Percentiles rank a stretch among this genome's conserved stretches.
Evolutionary conservation across 2,888 invertebrate species (phyloP).

Genomic region (Hirtodrosophila histrioides): DNA sequence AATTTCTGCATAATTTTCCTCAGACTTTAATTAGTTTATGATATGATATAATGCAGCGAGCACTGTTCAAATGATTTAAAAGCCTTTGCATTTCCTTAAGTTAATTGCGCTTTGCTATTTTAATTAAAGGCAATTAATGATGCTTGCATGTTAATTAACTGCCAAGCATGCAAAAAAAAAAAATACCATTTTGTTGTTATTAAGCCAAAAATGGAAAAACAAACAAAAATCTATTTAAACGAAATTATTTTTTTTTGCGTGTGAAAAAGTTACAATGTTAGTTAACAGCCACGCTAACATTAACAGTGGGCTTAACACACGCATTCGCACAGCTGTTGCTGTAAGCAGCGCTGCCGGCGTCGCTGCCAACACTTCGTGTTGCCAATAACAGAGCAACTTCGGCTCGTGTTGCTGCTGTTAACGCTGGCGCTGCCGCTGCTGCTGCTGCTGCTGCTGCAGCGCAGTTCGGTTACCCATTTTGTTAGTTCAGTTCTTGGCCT

Average conservation of each 20-base stretch:
- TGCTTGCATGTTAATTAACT: constrained; percentile 46
- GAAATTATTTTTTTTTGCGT: constrained; percentile 13
- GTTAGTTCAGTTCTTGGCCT: constrained; percentile 67
- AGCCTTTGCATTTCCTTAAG: constrained; percentile 43
- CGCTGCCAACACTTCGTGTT: constrained; percentile 47
- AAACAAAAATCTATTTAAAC: constrained; percentile 18
- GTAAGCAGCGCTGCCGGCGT: constrained; percentile 36
- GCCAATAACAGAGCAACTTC: constrained; percentile 41
- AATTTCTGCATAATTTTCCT: constrained; percentile 28
- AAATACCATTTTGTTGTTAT: constrained; percentile 15
- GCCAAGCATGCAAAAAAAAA: constrained; percentile 39
- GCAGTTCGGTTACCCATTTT: constrained; percentile 43
- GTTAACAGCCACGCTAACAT: constrained; percentile 8
- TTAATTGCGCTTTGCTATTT: constrained; percentile 22
- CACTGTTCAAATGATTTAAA: neutral
- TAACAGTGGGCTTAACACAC: constrained; percentile 29
- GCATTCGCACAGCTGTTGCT: constrained; percentile 16
- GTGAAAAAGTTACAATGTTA: constrained; percentile 20
- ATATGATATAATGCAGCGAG: neutral
- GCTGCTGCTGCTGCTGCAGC: constrained; percentile 43
- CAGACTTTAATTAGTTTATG: constrained; percentile 4
- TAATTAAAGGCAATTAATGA: constrained; percentile 33
- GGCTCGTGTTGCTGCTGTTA: constrained; percentile 44
- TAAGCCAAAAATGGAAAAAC: constrained; percentile 18
- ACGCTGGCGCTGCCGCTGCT: constrained; percentile 22